A percentile compares a stretch with the other conserved stretches of the same genome.
Conservation (phyloP, 2,888 invertebrate genomes). For the Drosophila seclusa region DNA sequence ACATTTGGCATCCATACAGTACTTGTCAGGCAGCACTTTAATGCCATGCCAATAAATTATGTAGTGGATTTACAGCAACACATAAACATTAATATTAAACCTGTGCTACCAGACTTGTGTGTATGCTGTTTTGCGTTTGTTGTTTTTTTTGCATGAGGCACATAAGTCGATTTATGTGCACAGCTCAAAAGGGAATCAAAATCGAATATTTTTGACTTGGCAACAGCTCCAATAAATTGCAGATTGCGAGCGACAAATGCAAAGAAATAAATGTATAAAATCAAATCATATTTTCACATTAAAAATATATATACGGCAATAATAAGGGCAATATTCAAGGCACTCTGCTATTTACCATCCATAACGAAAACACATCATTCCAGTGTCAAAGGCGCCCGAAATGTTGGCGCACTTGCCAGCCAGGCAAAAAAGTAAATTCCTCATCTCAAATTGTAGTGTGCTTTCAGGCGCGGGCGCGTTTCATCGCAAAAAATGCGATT, state of each 20-base stretch:
- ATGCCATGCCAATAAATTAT: conserved; percentile 76
- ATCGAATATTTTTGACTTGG: conserved; percentile 29
- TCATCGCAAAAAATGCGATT: conserved; percentile 55
- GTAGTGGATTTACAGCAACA: conserved; percentile 69
- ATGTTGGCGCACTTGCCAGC: conserved; percentile 26
- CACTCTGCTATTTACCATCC: conserved; percentile 37
- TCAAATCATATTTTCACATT: conserved; percentile 77
- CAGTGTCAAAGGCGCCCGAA: conserved; percentile 14
- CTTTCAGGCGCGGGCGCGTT: conserved; percentile 54
- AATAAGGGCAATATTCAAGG: conserved; percentile 62
- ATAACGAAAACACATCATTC: conserved; percentile 48
- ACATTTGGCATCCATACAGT: conserved; percentile 56
- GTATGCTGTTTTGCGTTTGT: conserved; percentile 19
- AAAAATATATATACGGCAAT: conserved; percentile 68
- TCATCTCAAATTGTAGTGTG: conserved; percentile 52
- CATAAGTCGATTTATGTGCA: conserved; percentile 75
- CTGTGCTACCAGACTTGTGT: conserved; percentile 26
- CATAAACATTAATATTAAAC: conserved; percentile 43
- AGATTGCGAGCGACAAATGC: conserved; percentile 58
- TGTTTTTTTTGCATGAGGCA: conserved; percentile 48
- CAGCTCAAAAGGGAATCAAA: conserved; percentile 60
- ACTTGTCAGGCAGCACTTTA: conserved; percentile 51
- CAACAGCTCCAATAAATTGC: conserved; percentile 66
- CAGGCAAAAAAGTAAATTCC: conserved; percentile 62
- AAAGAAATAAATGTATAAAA: conserved; percentile 72